phyloP scores from a whole-genome alignment of 2,113 vertebrate genomes.

The Tauraco erythrolophus region DNA sequence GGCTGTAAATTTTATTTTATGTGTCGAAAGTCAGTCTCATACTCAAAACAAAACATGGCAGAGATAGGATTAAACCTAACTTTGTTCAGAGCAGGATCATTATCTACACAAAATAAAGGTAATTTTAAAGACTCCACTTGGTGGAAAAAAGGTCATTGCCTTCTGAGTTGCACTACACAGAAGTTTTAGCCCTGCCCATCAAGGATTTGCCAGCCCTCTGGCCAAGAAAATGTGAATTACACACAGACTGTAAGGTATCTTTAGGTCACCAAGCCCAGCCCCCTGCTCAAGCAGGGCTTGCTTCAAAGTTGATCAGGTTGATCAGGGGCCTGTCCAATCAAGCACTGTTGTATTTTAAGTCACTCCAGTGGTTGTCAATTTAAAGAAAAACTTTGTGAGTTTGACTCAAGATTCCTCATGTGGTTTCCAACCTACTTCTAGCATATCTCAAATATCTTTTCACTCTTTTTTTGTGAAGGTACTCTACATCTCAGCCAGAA shows the following conservation, averaged over 20 bases:
- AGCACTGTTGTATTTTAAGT: background rate
- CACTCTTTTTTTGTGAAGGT: background rate
- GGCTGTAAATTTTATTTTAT: background rate
- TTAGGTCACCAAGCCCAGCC: background rate
- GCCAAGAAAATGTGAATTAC: background rate
- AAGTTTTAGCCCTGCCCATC: background rate
- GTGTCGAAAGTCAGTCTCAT: background rate
- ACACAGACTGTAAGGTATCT: background rate
- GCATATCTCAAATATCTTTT: background rate
- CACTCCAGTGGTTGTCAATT: background rate
- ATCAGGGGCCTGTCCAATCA: background rate
- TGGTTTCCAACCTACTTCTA: background rate
- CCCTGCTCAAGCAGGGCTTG: background rate
- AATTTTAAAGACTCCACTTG: background rate
- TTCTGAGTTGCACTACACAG: background rate
- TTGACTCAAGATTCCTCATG: background rate
- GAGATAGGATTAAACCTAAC: background rate
- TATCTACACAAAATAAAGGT: background rate
- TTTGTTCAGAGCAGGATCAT: background rate
- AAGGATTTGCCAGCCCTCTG: background rate
- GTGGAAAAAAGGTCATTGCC: background rate
- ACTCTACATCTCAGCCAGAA: background rate
- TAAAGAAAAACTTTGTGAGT: background rate
- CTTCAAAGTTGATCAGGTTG: background rate
- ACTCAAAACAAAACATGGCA: background rate